Evolutionary conservation across 2,888 invertebrate species (phyloP), one percentile per base, ranked within the genome.

Genomic region (Lepeophtheirus nordmannii): DNA sequence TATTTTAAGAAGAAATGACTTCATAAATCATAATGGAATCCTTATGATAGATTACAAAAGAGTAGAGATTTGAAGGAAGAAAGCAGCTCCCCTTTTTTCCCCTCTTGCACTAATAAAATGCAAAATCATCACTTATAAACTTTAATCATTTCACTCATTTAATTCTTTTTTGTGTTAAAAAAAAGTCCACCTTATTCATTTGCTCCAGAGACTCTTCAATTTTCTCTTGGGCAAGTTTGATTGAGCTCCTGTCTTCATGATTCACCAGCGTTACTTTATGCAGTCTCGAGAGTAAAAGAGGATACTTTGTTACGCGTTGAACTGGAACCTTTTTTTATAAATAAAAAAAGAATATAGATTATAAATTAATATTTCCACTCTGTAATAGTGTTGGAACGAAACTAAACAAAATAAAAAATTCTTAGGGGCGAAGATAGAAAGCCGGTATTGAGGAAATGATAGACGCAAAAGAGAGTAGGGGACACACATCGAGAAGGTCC

Each of bases 261-360:
- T 89, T 87, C 41, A 81, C 77, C 1, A 92, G 89, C 14, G 93
- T 93, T 58, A 90, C 89, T 78, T 93, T 92, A 74, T 87, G 83
- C 70, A 96, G 80, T 68, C 94, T 84, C 59, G 89, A 89, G 73
- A 96, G 79, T 70, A 96, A 81, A 72, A 96, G 80, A 58, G 94
- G 94, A 80, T 94, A 94, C 79, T 93, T 93, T 72, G 94, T 94
- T 72, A 94, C 92, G 76, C 94, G 82, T 80, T 94, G 94, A 69
- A 96, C 93, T 70, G 94, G 94, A 72, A 90, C 86, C 86, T 87
- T 72, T 67, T n/a, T n/a, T n/a, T 14, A 46, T 46, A 46, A 8
- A n/a, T 46, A 73, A 56, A 2, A 17, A 46, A 8, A 46, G 8
- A n/a, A n/a, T n/a, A 46, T 46, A 8, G 8, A 46, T 2, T n/a